Evolutionary conservation across 2,113 vertebrate species (phyloP).

Genomic region (Zapus hudsonius): DNA sequence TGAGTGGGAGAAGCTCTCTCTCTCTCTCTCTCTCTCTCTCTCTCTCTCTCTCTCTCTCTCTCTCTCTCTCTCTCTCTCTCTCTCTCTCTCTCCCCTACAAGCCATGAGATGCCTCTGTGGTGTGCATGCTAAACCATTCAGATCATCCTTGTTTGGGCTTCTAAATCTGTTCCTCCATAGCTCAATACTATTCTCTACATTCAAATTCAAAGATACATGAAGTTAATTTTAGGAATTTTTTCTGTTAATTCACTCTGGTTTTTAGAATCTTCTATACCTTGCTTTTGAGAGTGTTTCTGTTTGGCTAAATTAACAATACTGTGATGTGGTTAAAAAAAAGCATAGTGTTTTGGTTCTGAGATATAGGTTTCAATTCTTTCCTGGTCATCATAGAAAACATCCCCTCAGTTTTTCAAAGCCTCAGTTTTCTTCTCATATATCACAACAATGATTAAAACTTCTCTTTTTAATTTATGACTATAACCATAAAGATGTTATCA

Average conservation of each 20-base stretch:
- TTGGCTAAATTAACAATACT: neutral
- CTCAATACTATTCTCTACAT: neutral
- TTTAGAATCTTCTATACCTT: neutral
- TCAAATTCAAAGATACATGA: neutral
- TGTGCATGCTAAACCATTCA: constrained; percentile 30
- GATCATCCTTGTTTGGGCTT: constrained; percentile 32
- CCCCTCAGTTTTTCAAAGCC: neutral
- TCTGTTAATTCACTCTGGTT: neutral
- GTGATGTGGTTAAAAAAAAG: neutral
- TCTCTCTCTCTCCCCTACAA: no score
- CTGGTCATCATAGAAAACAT: neutral
- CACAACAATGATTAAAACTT: neutral
- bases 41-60: no score
- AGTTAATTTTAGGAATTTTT: constrained; percentile 22
- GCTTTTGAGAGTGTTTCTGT: neutral
- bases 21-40: no score
- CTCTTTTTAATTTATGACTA: neutral
- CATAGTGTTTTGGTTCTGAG: neutral
- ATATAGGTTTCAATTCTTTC: neutral
- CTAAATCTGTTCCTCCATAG: constrained; percentile 3
- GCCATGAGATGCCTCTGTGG: constrained; percentile 19
- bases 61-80: no score
- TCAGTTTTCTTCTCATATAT: constrained; percentile 11
- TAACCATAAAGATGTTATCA: neutral
- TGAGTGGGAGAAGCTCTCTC: no score